These are phyloP conservation scores for Kradibia gibbosae DNA, from an alignment of 1,140 invertebrate species.

Conservation along the genomic window DNA sequence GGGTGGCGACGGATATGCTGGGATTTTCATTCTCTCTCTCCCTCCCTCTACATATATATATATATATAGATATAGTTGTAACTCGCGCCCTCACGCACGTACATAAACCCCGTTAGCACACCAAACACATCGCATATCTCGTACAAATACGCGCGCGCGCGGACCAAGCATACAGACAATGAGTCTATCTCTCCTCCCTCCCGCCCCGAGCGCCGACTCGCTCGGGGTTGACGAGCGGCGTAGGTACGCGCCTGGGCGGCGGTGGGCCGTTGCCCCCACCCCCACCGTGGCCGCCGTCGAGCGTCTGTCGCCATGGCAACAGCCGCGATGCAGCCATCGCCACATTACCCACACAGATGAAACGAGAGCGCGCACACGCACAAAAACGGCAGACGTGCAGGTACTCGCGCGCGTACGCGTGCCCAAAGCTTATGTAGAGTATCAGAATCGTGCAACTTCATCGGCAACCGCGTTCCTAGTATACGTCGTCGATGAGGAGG, in stretches of 20 bases:
- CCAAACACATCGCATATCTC: too few species aligned
- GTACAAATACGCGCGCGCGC: too few species aligned
- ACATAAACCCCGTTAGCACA: too few species aligned
- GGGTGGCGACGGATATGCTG: conserved; percentile 48
- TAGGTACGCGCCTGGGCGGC: conserved; percentile 65
- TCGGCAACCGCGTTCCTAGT: not conserved
- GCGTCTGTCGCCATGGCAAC: conserved; percentile 74
- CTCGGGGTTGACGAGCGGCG: conserved; percentile 54
- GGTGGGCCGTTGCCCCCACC: conserved; percentile 70
- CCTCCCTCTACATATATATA: conserved; percentile 27
- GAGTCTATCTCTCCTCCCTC: not conserved
- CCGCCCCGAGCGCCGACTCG: not conserved
- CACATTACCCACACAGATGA: conserved; percentile 50
- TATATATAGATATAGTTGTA: too few species aligned
- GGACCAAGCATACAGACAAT: too few species aligned
- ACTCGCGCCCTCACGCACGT: too few species aligned
- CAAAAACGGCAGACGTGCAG: not conserved
- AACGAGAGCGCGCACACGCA: too few species aligned
- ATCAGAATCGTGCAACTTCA: not conserved
- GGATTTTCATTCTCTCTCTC: conserved; percentile 28
- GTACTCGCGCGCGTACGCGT: not conserved
- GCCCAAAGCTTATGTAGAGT: not conserved
- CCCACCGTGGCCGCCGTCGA: conserved; percentile 60
- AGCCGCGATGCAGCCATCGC: conserved; percentile 69
- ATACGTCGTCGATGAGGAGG: conserved; percentile 2